Evolutionary conservation across 23 tunicate genomes (phyloP), one percentile per base, ranked within the genome.

Genomic region (Aplidium turbinatum): DNA sequence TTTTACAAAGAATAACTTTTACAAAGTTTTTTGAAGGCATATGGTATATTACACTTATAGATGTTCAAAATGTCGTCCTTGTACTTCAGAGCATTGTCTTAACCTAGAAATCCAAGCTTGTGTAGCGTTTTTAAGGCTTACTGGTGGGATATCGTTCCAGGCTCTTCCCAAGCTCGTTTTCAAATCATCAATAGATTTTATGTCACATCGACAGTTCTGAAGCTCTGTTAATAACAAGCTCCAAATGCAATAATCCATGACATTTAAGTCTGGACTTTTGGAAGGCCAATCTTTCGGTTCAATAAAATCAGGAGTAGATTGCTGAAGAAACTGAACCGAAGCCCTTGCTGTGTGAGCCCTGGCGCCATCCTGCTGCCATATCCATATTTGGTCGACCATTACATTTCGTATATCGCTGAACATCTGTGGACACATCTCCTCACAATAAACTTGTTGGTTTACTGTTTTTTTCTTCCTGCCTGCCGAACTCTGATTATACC

Each of bases 351-450:
- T 60, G 68, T 60, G 68, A 60, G 36, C 68, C 68, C n/a, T 60
- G 50, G 72, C 72, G 7, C 50, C 72, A 65, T 65, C 50, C 50
- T 35, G 72, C 72, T 65, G 72, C 72, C 50, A 65, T 65, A 28
- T 65, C 50, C 72, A 65, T 65, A 23, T 35, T 35, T 65, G 72
- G 72, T 65, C 38, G 50, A 18, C 72, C 72, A 35, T 65, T 65
- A 36, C 72, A 65, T 65, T 65, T 38, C 72, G 72, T 65, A 65
- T 65, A 38, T 65, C 24, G 50, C 72, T 35, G 50, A 65, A 65
- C 72, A 38, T 65, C 72, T 65, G 72, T 65, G 72, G 72, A 65
- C 72, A 65, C 72, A 65, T 65, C 27, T 65, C 72, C 72, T 65
- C 50, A 65, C 72, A 65, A 65, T 65, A 35, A 65, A 38, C 50